Percentiles rank a stretch among this genome's conserved stretches.
Conservation (phyloP, 2,113 vertebrate genomes). For the Heloderma charlesbogerti region DNA sequence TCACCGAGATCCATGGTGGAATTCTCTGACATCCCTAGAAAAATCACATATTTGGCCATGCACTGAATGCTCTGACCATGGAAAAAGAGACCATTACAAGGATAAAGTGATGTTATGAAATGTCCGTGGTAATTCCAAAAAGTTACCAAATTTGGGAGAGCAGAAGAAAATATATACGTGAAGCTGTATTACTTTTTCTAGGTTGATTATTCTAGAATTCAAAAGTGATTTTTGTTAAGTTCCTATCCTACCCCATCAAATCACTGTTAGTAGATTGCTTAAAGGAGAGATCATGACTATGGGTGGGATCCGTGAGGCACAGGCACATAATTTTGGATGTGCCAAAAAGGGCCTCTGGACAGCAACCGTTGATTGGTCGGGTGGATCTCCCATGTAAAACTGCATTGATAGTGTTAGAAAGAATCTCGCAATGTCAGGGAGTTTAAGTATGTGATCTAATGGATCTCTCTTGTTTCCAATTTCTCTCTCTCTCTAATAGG, state of each 20-base stretch:
- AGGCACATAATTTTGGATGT: slow-evolving; percentile 18
- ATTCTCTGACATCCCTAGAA: too few species aligned
- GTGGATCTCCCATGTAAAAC: neutral
- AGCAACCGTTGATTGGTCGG: neutral
- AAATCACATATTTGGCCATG: neutral
- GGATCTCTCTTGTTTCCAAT: slow-evolving; percentile 71
- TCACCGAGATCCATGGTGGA: too few species aligned
- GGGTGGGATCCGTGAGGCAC: too few species aligned
- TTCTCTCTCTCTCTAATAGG: slow-evolving; percentile 53
- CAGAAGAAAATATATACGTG: neutral
- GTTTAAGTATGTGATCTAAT: slow-evolving; percentile 34
- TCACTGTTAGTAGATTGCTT: neutral
- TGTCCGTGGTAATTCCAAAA: neutral
- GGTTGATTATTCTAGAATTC: neutral
- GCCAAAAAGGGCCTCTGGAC: neutral
- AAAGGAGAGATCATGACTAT: neutral
- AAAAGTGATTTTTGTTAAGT: neutral
- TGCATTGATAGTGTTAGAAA: neutral
- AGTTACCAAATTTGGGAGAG: neutral
- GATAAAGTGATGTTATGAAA: neutral
- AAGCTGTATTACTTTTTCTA: neutral
- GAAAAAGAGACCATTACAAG: neutral
- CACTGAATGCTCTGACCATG: neutral
- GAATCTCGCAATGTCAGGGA: slow-evolving; percentile 40
- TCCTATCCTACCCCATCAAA: neutral